Evolutionary conservation across 2,797 vertebrate genomes (phyloP).

Genomic region (Crocidura indochinensis): DNA sequence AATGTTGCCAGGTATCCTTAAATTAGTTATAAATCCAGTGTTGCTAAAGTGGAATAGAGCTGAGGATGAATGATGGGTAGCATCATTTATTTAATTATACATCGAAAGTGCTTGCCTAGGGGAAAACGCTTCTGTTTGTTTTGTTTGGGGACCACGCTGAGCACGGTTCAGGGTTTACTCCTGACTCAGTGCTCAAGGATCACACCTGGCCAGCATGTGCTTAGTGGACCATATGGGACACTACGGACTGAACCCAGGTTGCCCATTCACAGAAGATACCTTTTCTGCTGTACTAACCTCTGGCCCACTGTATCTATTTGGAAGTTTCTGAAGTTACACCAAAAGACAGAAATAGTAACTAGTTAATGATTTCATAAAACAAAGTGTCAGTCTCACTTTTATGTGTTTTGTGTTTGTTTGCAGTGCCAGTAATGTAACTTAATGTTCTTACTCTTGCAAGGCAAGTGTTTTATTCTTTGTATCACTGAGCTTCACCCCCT

Average conservation of each 20-base stretch:
- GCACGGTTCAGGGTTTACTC: too few species aligned
- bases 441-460: too few species aligned
- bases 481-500: too few species aligned
- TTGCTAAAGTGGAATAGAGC: not conserved
- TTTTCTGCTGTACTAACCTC: too few species aligned
- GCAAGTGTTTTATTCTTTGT: too few species aligned
- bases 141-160: too few species aligned
- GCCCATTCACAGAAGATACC: too few species aligned
- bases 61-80: not conserved
- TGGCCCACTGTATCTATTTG: slow-evolving; percentile 29
- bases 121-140: not conserved
- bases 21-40: not conserved
- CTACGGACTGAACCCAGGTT: too few species aligned
- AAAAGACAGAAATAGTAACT: slow-evolving; percentile 45
- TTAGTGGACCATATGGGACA: too few species aligned
- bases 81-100: slow-evolving; percentile 25
- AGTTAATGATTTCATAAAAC: slow-evolving; percentile 49
- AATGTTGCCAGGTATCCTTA: not conserved
- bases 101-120: slow-evolving; percentile 23
- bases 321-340: slow-evolving; percentile 56
- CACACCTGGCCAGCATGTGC: too few species aligned
- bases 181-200: too few species aligned
- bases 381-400: slow-evolving; percentile 8
- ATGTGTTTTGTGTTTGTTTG: not conserved
- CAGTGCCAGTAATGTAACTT: too few species aligned